Percentiles rank a stretch among this genome's conserved stretches.
Conservation (phyloP, 1,140 invertebrate species). For the Brachionus rotundiformis region DNA sequence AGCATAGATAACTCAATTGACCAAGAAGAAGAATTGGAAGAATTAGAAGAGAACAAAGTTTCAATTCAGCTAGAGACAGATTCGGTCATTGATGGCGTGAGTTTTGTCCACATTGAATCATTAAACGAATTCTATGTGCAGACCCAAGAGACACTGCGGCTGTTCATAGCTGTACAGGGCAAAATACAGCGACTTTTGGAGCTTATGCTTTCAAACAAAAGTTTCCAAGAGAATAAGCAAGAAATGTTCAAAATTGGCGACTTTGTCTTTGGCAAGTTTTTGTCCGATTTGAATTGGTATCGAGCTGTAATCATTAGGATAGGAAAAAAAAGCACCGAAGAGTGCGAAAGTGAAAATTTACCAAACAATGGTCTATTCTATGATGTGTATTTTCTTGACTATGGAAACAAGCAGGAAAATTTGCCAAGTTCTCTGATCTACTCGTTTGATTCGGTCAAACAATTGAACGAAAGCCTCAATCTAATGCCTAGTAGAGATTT, state of each 20-base stretch:
- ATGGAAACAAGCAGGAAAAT: constrained; percentile 39
- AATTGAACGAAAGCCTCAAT: not conserved
- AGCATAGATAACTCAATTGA: too few species aligned
- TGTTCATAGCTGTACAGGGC: not conserved
- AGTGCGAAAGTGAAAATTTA: not conserved
- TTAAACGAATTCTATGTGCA: constrained; percentile 44
- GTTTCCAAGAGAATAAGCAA: not conserved
- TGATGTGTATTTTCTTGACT: constrained; percentile 34
- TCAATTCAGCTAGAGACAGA: not conserved
- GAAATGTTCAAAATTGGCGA: not conserved
- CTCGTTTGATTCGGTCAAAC: not conserved
- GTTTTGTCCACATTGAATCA: constrained; percentile 18
- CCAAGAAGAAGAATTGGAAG: not conserved
- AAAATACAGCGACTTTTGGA: constrained; percentile 4
- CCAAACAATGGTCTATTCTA: not conserved
- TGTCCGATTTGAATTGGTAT: constrained; percentile 8
- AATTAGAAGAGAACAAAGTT: not conserved
- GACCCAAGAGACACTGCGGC: not conserved
- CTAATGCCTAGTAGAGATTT: not conserved
- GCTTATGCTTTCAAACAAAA: not conserved
- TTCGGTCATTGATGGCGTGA: not conserved
- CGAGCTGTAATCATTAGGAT: not conserved
- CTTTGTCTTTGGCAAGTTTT: constrained; percentile 22
- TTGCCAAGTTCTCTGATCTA: not conserved
- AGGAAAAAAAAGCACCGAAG: not conserved